Percentiles rank a stretch among this genome's conserved stretches.
These are phyloP conservation scores for Sciurus carolinensis DNA, from an alignment of 2,797 vertebrate species.

Conservation along the genomic window DNA sequence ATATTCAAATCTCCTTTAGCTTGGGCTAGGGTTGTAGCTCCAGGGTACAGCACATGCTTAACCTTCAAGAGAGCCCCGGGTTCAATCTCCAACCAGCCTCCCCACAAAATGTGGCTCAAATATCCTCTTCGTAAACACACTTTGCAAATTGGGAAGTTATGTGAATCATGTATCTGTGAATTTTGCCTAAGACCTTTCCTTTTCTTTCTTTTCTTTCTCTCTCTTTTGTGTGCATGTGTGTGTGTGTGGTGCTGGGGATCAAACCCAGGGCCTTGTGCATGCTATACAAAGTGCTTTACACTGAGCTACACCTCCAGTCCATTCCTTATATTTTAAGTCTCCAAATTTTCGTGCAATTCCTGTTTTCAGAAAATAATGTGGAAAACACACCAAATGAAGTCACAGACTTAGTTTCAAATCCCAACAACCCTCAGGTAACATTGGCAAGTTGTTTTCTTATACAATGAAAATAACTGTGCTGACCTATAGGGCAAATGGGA, in stretches of 20 bases:
- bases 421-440: not conserved
- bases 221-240: too few species aligned
- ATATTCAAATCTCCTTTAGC: not conserved
- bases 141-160: not conserved
- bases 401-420: not conserved
- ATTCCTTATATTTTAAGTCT: not conserved
- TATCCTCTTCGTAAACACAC: not conserved
- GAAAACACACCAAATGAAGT: not conserved
- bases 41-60: not conserved
- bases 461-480: not conserved
- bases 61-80: not conserved
- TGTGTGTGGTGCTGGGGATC: not conserved
- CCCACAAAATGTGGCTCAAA: not conserved
- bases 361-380: not conserved
- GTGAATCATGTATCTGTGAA: too few species aligned
- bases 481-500: not conserved
- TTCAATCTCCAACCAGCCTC: not conserved
- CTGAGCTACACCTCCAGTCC: not conserved
- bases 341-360: not conserved
- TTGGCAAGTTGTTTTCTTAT: not conserved
- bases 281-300: not conserved
- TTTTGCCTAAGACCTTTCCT: not conserved
- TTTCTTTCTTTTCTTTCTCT: not conserved
- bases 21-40: not conserved
- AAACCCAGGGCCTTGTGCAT: not conserved